phyloP scores from a whole-genome alignment of 1,140 invertebrate species.

The Rhopalosiphum padi region DNA sequence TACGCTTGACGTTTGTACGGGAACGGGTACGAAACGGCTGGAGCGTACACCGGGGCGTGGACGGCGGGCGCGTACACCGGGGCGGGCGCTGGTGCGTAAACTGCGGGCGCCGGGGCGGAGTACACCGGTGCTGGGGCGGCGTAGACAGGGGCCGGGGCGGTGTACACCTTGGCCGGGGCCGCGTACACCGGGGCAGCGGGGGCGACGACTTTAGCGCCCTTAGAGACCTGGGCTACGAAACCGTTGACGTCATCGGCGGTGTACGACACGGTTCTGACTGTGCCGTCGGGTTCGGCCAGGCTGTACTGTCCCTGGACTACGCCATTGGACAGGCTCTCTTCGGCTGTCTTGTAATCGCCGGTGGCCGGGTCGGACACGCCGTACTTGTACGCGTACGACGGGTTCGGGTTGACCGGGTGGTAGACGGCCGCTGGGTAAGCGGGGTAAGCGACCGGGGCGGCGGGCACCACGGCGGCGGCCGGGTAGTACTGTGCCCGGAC shows the following conservation, averaged over 20 bases:
- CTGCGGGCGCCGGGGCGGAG: slow-evolving; percentile 61
- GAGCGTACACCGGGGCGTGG: slow-evolving; percentile 4
- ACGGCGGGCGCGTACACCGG: slow-evolving; percentile 61
- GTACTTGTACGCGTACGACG: slow-evolving; percentile 66
- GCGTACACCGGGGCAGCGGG: slow-evolving; percentile 55
- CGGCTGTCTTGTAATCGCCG: slow-evolving; percentile 70
- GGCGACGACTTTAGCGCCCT: slow-evolving; percentile 31
- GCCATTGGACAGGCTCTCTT: slow-evolving; percentile 69
- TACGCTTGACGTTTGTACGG: slow-evolving; percentile 51
- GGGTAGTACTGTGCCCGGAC: slow-evolving; percentile 18
- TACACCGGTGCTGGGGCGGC: slow-evolving; percentile 66
- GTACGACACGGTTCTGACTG: slow-evolving; percentile 70
- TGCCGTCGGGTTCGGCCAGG: slow-evolving; percentile 67
- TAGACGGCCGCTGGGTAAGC: not conserved
- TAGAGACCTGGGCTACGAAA: slow-evolving; percentile 64
- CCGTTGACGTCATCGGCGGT: slow-evolving; percentile 71
- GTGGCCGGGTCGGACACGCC: slow-evolving; percentile 68
- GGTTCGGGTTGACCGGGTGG: slow-evolving; percentile 54
- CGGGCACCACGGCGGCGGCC: slow-evolving; percentile 32
- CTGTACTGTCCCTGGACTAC: slow-evolving; percentile 65
- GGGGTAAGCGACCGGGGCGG: not conserved
- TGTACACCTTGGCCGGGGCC: slow-evolving; percentile 24
- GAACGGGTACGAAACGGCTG: slow-evolving; percentile 31
- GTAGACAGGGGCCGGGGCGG: slow-evolving; percentile 32
- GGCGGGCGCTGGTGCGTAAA: slow-evolving; percentile 41